Evolutionary conservation across 2,113 vertebrate species (phyloP).

Genomic region (Scalopus aquaticus): DNA sequence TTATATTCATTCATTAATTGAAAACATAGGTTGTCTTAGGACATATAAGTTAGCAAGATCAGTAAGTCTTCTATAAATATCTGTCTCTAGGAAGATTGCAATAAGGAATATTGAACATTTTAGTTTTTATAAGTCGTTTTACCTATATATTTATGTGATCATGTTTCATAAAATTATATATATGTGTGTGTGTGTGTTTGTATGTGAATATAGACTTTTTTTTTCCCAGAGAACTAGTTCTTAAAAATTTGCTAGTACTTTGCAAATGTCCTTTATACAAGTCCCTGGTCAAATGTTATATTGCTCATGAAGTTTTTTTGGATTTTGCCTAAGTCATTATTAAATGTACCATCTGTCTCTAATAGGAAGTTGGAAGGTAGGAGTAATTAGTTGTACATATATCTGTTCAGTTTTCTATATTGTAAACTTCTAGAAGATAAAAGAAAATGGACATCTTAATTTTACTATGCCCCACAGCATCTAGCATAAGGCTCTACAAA

Average conservation of each 20-base stretch:
- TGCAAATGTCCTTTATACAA: background rate
- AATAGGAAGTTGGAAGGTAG: background rate
- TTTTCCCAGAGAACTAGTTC: background rate
- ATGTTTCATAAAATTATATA: background rate
- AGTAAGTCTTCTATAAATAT: background rate
- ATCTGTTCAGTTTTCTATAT: background rate
- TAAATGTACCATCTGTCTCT: background rate
- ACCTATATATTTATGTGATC: background rate
- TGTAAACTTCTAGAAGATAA: background rate
- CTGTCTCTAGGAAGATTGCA: background rate
- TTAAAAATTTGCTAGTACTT: background rate
- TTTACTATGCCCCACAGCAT: background rate
- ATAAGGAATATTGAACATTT: background rate
- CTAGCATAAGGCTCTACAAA: background rate
- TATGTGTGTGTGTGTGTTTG: background rate
- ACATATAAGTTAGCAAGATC: background rate
- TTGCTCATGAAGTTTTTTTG: background rate
- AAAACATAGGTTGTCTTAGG: background rate
- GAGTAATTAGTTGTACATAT: background rate
- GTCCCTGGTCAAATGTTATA: background rate
- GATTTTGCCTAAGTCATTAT: background rate
- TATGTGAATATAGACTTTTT: background rate
- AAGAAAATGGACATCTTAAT: background rate
- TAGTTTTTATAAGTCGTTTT: background rate
- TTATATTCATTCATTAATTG: background rate